Evolutionary conservation across 2,888 invertebrate genomes (phyloP).

Genomic region (Drosophila melanosoma): DNA sequence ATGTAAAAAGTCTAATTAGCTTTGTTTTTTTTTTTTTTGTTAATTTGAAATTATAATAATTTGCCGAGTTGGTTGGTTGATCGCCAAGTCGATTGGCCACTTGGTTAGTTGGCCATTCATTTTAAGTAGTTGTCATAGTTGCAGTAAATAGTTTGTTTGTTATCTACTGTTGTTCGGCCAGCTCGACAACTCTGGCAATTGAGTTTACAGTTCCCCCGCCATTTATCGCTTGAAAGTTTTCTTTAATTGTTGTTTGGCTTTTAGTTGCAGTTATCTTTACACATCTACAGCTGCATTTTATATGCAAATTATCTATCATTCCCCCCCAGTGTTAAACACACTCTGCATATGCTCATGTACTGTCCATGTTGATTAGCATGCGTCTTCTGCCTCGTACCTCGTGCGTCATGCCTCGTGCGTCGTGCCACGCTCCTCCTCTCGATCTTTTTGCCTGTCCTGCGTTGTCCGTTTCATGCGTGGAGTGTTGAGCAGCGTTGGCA

Average conservation of each 20-base stretch:
- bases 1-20: constrained; percentile 44
- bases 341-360: constrained; percentile 34
- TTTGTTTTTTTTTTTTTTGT: constrained; percentile 58
- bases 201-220: constrained; percentile 24
- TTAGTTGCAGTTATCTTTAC: constrained; percentile 45
- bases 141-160: constrained; percentile 14
- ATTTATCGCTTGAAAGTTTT: constrained; percentile 61
- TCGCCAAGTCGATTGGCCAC: constrained; percentile 14
- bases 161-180: constrained; percentile 31
- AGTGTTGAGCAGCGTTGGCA: constrained; percentile 60
- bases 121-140: constrained; percentile 17
- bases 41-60: constrained; percentile 73
- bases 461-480: constrained; percentile 28
- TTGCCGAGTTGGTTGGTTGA: constrained; percentile 36
- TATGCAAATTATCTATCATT: constrained; percentile 68
- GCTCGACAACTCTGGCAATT: constrained; percentile 37
- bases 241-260: constrained; percentile 62
- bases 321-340: constrained; percentile 29
- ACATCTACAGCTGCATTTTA: constrained; percentile 49
- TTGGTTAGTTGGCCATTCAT: constrained; percentile 48
- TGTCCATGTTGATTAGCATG: constrained; percentile 52
- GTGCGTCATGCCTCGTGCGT: not conserved
- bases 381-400: constrained; percentile 12
- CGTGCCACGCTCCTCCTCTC: not conserved
- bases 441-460: constrained; percentile 18